Base-by-base conservation (phyloP, 2,888 invertebrate species). In the Galeopsomyia nigrocyanea region DNA sequence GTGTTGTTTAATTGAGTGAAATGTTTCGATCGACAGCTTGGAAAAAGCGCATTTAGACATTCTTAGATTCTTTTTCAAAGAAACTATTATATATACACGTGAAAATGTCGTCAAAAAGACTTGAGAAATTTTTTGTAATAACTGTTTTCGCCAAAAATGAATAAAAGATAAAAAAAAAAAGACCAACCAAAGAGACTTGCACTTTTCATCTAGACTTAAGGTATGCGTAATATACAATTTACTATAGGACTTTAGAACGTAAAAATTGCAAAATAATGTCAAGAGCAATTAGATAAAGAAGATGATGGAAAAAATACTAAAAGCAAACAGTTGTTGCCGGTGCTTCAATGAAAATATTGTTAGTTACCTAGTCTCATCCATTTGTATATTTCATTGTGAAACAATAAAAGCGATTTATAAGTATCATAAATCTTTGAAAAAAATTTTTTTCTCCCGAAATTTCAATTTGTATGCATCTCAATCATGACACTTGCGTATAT, bases 321-420 rank as follows among this genome's bases (percentile, higher is more conserved):
- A 67, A 69, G 17, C 63, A 66, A 73, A 74, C 51, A 70, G 53
- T 70, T 70, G 58, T 74, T 63, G 63, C 55, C 22, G 53, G 49
- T 74, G 63, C 66, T 67, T 74, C 47, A 70, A 62, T 63, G 58
- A 66, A 69, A 68, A 71, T 63, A 64, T 68, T 71, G 58, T 72
- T 75, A 75, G 71, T 74, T 68, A 74, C 21, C 47, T 74, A 74
- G 60, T 68, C 69, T 75, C 65, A 78, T 76, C 78, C 76, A 80
- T 82, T 82, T 84, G 81, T 84, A 83, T 82, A 83, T 83, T 84
- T 82, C 81, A 82, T 79, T 80, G 81, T 80, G 79, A 79, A 80
- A 80, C 79, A 82, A 83, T 81, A 82, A 84, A 71, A 80, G 74
- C 74, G 76, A 80, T 84, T 83, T 84, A 79, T 83, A 83, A 82